These are phyloP conservation scores for Amorpha juglandis DNA, from an alignment of 2,888 invertebrate species.

Conservation along the genomic window DNA sequence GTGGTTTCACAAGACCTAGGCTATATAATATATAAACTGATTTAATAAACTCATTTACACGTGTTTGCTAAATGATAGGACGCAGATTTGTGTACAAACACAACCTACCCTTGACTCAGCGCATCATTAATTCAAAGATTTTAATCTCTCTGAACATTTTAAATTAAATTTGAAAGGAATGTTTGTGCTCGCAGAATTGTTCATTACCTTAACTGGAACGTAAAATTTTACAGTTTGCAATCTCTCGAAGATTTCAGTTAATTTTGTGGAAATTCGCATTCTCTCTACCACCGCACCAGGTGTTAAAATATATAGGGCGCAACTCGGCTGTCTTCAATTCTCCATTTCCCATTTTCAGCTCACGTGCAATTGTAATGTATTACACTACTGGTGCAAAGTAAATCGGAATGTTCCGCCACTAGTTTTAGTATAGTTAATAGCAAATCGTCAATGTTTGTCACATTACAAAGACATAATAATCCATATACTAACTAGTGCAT, in stretches of 20 bases:
- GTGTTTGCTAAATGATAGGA: slow-evolving; percentile 40
- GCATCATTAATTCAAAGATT: slow-evolving; percentile 43
- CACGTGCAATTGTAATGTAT: slow-evolving; percentile 63
- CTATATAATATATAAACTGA: neutral
- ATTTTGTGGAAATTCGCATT: slow-evolving; percentile 58
- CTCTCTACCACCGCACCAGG: slow-evolving; percentile 51
- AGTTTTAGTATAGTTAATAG: slow-evolving; percentile 36
- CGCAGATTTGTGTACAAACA: slow-evolving; percentile 30
- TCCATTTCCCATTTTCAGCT: slow-evolving; percentile 56
- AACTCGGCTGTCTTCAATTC: slow-evolving; percentile 59
- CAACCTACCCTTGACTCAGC: slow-evolving; percentile 34
- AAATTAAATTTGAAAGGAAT: slow-evolving; percentile 51
- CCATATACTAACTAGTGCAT: slow-evolving; percentile 2
- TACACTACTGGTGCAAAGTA: slow-evolving; percentile 56
- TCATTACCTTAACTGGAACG: slow-evolving; percentile 58
- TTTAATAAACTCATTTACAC: slow-evolving; percentile 8
- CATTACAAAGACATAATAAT: slow-evolving; percentile 7
- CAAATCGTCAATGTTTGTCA: slow-evolving; percentile 13
- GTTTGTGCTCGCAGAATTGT: slow-evolving; percentile 51
- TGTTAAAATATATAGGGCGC: slow-evolving; percentile 63
- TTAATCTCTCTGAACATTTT: slow-evolving; percentile 43
- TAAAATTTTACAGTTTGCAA: slow-evolving; percentile 55
- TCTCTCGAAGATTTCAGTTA: slow-evolving; percentile 58
- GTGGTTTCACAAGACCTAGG: neutral
- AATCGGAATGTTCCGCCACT: slow-evolving; percentile 51